phyloP scores from a whole-genome alignment of 2,888 invertebrate species.

The Volucella bombylans region DNA sequence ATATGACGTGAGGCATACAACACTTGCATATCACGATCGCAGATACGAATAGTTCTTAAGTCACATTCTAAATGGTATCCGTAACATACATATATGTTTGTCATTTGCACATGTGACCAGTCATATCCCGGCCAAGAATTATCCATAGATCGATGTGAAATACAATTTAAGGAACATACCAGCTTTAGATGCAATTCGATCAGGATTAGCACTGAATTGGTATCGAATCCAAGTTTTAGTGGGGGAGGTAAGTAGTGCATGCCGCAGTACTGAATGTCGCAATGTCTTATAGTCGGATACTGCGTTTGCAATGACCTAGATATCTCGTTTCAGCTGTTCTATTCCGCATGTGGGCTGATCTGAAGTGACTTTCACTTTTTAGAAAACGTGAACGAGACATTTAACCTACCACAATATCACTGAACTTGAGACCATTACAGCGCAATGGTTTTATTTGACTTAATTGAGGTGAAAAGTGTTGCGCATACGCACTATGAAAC shows the following conservation, averaged over 20 bases:
- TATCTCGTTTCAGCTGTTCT: conserved; percentile 15
- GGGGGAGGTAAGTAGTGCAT: conserved; percentile 50
- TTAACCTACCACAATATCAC: conserved; percentile 36
- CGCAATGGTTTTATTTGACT: not conserved
- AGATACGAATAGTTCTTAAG: not conserved
- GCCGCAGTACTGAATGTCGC: not conserved
- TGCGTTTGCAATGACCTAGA: conserved; percentile 63
- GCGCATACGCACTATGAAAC: conserved; percentile 43
- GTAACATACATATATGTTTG: too few relatives aligned
- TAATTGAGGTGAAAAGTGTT: conserved; percentile 20
- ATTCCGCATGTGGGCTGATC: conserved; percentile 27
- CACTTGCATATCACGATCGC: conserved; percentile 26
- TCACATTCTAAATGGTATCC: too few relatives aligned
- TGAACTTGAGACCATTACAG: conserved; percentile 52
- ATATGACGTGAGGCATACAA: conserved; percentile 40
- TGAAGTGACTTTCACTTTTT: conserved; percentile 53
- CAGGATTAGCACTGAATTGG: conserved; percentile 32
- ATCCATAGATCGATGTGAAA: conserved; percentile 40
- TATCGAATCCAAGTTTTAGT: too few relatives aligned
- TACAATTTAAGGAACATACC: conserved; percentile 51
- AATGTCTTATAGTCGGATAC: not conserved
- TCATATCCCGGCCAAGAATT: conserved; percentile 11
- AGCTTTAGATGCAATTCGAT: conserved; percentile 38
- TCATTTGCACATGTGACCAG: too few relatives aligned
- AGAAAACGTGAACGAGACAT: not conserved